Percentiles rank a stretch among this genome's conserved stretches.
These are phyloP conservation scores for Sipha maydis DNA, from an alignment of 2,888 invertebrate species.

Conservation along the genomic window DNA sequence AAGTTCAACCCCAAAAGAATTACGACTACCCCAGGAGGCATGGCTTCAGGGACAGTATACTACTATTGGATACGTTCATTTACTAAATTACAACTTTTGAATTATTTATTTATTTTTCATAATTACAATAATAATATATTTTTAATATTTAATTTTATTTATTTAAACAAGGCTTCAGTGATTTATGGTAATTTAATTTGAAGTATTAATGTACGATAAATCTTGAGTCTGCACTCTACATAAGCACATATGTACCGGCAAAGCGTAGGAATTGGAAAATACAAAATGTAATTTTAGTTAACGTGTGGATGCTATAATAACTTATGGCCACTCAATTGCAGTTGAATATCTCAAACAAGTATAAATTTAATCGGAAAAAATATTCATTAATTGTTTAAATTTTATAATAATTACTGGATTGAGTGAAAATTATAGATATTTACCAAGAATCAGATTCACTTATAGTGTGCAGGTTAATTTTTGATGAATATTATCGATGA, in stretches of 20 bases:
- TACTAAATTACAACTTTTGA: neutral
- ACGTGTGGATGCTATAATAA: neutral
- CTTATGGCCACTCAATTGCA: neutral
- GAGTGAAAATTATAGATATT: no score
- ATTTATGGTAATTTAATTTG: no score
- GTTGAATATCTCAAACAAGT: neutral
- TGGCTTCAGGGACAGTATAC: neutral
- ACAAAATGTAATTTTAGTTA: neutral
- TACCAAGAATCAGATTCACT: no score
- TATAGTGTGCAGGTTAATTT: no score
- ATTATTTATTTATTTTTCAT: slow-evolving; percentile 25
- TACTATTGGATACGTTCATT: neutral
- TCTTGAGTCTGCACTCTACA: no score
- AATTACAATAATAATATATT: neutral
- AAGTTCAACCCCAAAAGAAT: slow-evolving; percentile 14
- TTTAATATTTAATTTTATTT: neutral
- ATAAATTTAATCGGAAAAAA: neutral
- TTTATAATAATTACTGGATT: neutral
- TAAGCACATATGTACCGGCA: no score
- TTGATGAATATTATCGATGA: neutral
- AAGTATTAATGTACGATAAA: no score
- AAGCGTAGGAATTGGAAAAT: no score
- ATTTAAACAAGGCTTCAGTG: no score
- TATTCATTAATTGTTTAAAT: neutral
- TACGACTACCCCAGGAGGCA: neutral